Conservation (phyloP, 2,113 vertebrate species). For the Poecile atricapillus region DNA sequence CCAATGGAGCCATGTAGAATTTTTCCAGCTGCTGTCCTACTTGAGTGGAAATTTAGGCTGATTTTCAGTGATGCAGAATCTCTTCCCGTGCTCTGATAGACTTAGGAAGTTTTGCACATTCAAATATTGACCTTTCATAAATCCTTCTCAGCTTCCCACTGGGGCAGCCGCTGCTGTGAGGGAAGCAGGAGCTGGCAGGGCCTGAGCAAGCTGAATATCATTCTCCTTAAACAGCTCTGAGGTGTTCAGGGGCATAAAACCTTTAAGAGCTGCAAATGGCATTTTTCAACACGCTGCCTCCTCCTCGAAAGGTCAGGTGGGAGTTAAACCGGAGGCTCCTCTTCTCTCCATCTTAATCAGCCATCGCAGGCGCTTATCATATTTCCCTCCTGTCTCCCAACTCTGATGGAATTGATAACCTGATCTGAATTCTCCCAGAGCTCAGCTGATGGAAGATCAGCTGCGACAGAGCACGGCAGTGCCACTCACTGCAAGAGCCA, state of each 20-base stretch:
- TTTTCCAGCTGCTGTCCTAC: background rate
- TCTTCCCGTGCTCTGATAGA: background rate
- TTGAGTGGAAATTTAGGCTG: background rate
- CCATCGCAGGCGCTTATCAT: background rate
- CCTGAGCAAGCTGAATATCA: constrained; percentile 57
- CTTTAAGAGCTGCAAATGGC: constrained; percentile 59
- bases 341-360: constrained; percentile 60
- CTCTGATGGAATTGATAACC: constrained; percentile 23
- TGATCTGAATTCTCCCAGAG: constrained; percentile 1
- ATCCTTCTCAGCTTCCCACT: constrained; percentile 34
- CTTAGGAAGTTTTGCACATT: constrained; percentile 57
- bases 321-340: constrained; percentile 53
- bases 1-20: rapidly evolving
- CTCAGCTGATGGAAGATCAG: background rate
- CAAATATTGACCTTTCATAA: constrained; percentile 60
- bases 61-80: background rate
- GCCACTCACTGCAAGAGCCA: background rate
- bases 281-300: constrained; percentile 9
- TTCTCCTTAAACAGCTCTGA: constrained; percentile 41
- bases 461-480: background rate
- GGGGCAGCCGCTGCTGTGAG: background rate
- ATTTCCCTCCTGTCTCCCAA: background rate
- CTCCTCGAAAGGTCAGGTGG: constrained; percentile 44
- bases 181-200: constrained; percentile 42
- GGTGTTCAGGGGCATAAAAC: constrained; percentile 52